These are phyloP conservation scores for Mimumesa dahlbomi DNA, from an alignment of 2,888 invertebrate species.

Conservation along the genomic window DNA sequence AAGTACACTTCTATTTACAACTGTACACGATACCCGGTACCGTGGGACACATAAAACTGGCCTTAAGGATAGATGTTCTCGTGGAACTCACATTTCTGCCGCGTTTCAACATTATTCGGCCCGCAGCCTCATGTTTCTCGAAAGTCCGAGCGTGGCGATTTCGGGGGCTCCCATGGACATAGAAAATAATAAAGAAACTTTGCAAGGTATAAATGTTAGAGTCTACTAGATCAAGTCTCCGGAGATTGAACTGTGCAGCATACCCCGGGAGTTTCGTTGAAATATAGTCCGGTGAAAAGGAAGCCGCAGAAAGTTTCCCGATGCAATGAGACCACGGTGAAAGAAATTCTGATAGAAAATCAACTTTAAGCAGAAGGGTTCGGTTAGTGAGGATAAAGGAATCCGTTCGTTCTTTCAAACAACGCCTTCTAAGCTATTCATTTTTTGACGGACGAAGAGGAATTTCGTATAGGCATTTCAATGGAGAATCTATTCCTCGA, in stretches of 20 bases:
- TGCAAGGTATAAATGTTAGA: constrained; percentile 27
- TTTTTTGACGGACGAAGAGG: background rate
- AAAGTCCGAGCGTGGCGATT: constrained; percentile 29
- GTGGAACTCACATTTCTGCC: constrained; percentile 34
- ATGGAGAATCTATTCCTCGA: background rate
- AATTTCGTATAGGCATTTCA: background rate
- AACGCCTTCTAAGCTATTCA: background rate
- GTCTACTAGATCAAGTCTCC: constrained; percentile 19
- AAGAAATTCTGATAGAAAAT: constrained; percentile 31
- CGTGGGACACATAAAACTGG: constrained; percentile 57
- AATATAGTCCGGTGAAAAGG: constrained; percentile 24
- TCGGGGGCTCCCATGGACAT: constrained; percentile 7
- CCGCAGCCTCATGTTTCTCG: constrained; percentile 12
- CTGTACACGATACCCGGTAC: constrained; percentile 18
- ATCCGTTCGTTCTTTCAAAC: constrained; percentile 13
- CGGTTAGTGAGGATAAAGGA: constrained; percentile 14
- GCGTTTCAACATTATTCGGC: constrained; percentile 32
- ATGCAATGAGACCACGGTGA: constrained; percentile 2
- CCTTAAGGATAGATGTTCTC: constrained; percentile 47
- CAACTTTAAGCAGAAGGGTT: constrained; percentile 9
- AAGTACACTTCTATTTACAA: constrained; percentile 49
- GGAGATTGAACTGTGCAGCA: constrained; percentile 26
- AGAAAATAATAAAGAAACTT: constrained; percentile 40
- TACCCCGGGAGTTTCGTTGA: constrained; percentile 13
- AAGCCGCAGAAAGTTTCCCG: constrained; percentile 24